Conservation (phyloP, 2,888 invertebrate species). For the Hypselothyrea guttata region DNA sequence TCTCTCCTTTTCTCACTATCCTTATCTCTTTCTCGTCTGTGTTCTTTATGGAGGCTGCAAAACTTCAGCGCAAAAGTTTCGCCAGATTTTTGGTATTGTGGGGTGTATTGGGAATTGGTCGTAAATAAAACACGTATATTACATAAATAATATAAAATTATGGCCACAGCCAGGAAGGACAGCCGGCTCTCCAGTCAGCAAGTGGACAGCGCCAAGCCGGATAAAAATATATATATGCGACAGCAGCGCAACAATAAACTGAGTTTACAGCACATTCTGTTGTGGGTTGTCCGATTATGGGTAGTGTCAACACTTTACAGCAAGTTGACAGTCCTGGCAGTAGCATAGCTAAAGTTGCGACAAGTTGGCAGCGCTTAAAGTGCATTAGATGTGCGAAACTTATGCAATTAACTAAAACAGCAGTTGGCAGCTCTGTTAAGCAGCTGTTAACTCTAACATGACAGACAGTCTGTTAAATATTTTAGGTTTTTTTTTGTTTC, state of each 20-base stretch:
- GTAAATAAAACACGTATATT: constrained; percentile 63
- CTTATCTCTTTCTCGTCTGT: no score
- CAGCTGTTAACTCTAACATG: no score
- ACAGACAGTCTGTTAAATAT: not conserved
- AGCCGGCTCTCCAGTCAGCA: constrained; percentile 8
- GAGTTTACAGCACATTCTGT: no score
- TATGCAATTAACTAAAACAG: no score
- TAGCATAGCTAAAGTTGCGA: not conserved
- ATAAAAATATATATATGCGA: constrained; percentile 15
- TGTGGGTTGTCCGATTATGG: not conserved
- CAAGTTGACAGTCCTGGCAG: not conserved
- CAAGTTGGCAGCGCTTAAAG: constrained; percentile 10
- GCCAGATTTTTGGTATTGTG: constrained; percentile 5
- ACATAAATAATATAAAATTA: constrained; percentile 70
- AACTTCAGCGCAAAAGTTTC: constrained; percentile 37
- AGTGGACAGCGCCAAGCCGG: constrained; percentile 37
- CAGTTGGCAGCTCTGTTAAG: no score
- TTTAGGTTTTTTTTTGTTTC: no score
- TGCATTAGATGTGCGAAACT: no score
- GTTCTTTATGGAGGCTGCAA: constrained; percentile 8
- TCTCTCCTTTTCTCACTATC: not conserved
- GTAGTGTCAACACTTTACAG: not conserved
- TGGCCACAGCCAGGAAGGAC: constrained; percentile 24
- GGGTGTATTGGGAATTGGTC: constrained; percentile 53
- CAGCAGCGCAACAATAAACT: constrained; percentile 1